A percentile compares a stretch with the other conserved stretches of the same genome.
Evolutionary conservation across 2,113 vertebrate genomes (phyloP).

Genomic region (Malurus melanocephalus): DNA sequence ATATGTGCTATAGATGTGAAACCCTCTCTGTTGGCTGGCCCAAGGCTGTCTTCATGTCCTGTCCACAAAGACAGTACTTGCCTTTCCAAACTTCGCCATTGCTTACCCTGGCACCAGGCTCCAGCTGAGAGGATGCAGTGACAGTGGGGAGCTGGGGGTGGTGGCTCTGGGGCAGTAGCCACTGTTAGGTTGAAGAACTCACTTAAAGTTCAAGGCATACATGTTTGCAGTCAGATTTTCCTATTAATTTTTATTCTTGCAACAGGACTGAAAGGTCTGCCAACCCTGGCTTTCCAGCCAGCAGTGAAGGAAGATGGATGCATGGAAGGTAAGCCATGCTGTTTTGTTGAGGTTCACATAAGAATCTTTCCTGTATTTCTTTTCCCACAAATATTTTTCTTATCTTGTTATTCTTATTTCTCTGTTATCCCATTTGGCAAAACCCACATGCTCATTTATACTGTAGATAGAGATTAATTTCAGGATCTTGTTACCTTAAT

Average conservation of each 20-base stretch:
- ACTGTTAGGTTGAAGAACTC: background rate
- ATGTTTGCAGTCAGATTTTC: background rate
- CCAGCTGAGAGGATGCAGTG: background rate
- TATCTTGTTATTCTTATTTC: background rate
- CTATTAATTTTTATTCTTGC: background rate
- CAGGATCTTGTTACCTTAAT: background rate
- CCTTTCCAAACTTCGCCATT: background rate
- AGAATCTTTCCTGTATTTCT: background rate
- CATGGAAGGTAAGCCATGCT: background rate
- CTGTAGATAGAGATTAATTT: background rate
- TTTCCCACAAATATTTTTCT: background rate
- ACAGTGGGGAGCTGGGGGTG: rapidly evolving
- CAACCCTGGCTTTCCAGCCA: background rate
- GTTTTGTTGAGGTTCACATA: rapidly evolving
- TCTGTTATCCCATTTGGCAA: background rate
- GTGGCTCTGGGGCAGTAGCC: background rate
- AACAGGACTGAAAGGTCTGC: background rate
- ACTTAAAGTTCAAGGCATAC: background rate
- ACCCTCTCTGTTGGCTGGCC: background rate
- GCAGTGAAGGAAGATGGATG: background rate
- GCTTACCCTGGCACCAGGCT: background rate
- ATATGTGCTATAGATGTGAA: background rate
- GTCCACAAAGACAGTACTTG: background rate
- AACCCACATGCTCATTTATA: background rate
- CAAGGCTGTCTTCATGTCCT: background rate